Evolutionary conservation across 2,888 invertebrate genomes (phyloP), one percentile per base, ranked within the genome.

Genomic region (Artemia sinica): DNA sequence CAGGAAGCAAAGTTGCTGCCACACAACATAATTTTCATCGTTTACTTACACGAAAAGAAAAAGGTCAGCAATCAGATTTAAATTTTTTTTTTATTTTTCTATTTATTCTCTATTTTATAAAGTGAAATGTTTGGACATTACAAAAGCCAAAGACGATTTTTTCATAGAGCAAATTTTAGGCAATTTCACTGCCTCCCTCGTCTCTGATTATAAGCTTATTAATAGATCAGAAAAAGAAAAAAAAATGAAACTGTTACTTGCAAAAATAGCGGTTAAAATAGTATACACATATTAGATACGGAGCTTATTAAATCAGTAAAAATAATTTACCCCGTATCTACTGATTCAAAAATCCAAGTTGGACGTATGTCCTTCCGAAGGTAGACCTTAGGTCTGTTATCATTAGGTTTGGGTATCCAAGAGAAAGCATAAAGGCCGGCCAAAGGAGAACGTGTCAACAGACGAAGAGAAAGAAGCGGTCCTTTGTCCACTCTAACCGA

Each of bases 361-460:
- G 84, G 81, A 58, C 83, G 84, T 65, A 88, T 84, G 72, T 85
- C 80, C 75, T 85, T 82, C 75, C 86, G 84, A 73, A 90, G 84
- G 80, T 87, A 88, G 75, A 89, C 85, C 72, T 89, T 84, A 63
- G 91, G 91, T 74, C 86, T 84, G 76, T 85, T 84, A 85, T 86
- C 86, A 72, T 82, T 82, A 50, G 90, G 89, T 73, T 86, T 82
- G 51, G 91, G 92, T 73, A 91, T 85, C 70, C 89, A 83, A 75
- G 91, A 91, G 81, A 91, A 92, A 70, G 91, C 91, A 77, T 89
- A 92, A 50, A 91, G 91, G 49, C 91, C 92, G 14, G 90, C 91
- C 74, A 87, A 79, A 13, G 91, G 90, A 13, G 90, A 87, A 72
- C 89, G 81, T 1, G 74, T 75, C 10, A 73, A 71, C n/a, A 70